These are phyloP conservation scores for Thaleichthys pacificus DNA, from an alignment of 2,797 vertebrate species.

Conservation along the genomic window DNA sequence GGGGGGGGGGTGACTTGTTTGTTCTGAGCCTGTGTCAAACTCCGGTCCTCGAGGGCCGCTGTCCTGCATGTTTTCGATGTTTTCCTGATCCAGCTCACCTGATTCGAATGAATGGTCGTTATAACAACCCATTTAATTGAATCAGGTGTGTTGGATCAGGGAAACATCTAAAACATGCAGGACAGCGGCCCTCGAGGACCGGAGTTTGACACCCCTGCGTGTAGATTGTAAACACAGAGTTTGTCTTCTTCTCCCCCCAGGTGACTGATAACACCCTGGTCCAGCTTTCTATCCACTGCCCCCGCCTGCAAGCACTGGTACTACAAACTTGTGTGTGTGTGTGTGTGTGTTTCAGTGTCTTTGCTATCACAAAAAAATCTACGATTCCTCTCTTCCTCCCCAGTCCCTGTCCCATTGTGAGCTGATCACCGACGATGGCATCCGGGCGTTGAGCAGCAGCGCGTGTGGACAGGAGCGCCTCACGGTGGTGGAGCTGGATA, in stretches of 20 bases:
- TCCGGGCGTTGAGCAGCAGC: slow-evolving; percentile 88
- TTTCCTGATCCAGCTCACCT: too few relatives aligned
- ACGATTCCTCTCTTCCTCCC: slow-evolving; percentile 17
- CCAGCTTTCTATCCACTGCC: slow-evolving; percentile 91
- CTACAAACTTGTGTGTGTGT: slow-evolving; percentile 44
- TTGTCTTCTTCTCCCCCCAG: slow-evolving; percentile 59
- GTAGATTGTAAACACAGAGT: not conserved
- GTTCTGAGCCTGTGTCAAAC: too few relatives aligned
- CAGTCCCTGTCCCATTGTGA: slow-evolving; percentile 93
- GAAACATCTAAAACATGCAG: too few relatives aligned
- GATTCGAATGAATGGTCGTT: too few relatives aligned
- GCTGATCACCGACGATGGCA: slow-evolving; percentile 90
- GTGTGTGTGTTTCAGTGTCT: not conserved
- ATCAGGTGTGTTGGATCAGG: too few relatives aligned
- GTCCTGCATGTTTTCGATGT: too few relatives aligned
- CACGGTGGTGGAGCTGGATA: slow-evolving; percentile 87
- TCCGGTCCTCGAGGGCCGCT: too few relatives aligned
- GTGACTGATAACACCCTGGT: slow-evolving; percentile 90
- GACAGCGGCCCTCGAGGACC: too few relatives aligned
- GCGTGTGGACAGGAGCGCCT: slow-evolving; percentile 86
- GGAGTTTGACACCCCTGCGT: too few relatives aligned
- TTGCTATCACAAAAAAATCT: not conserved
- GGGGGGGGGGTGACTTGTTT: not conserved
- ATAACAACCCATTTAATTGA: too few relatives aligned
- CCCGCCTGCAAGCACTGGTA: slow-evolving; percentile 87